Evolutionary conservation across 2,113 vertebrate species (phyloP).

Genomic region (Atrichornis clamosus): DNA sequence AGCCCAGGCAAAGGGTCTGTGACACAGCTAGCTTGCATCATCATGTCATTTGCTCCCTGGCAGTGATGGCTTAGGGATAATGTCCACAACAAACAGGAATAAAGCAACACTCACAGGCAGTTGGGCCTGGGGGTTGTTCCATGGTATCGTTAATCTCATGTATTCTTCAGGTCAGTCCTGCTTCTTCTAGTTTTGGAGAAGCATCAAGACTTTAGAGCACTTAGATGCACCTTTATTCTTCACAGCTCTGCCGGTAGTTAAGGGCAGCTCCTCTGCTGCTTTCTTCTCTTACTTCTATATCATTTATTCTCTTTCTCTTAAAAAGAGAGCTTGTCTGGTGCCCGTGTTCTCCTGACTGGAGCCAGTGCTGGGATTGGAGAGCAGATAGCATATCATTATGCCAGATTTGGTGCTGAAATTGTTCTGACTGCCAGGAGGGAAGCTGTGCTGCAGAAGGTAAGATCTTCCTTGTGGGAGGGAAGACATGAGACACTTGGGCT

Average conservation of each 20-base stretch:
- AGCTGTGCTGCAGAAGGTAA: conserved; percentile 79
- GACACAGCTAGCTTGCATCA: neutral
- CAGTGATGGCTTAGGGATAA: neutral
- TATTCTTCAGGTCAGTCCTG: neutral
- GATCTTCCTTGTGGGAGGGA: neutral
- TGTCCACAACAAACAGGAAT: neutral
- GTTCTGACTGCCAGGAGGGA: conserved; percentile 83
- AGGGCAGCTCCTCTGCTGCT: neutral
- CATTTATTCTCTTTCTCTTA: neutral
- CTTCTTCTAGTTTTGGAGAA: neutral
- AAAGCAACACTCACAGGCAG: neutral
- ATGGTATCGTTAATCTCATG: neutral
- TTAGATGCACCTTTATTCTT: neutral
- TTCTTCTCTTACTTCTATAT: neutral
- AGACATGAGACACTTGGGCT: neutral
- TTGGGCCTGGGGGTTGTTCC: neutral
- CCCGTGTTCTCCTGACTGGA: conserved; percentile 81
- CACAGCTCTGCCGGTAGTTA: neutral
- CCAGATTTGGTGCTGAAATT: conserved; percentile 79
- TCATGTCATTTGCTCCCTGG: neutral
- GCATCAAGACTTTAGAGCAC: neutral
- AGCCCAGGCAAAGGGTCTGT: neutral
- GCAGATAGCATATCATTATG: conserved; percentile 84
- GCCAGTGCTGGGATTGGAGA: conserved; percentile 86
- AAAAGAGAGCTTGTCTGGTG: conserved; percentile 75